Evolutionary conservation across 1,140 invertebrate species (phyloP), one percentile per base, ranked within the genome.

Genomic region (Brachionus koreanus): DNA sequence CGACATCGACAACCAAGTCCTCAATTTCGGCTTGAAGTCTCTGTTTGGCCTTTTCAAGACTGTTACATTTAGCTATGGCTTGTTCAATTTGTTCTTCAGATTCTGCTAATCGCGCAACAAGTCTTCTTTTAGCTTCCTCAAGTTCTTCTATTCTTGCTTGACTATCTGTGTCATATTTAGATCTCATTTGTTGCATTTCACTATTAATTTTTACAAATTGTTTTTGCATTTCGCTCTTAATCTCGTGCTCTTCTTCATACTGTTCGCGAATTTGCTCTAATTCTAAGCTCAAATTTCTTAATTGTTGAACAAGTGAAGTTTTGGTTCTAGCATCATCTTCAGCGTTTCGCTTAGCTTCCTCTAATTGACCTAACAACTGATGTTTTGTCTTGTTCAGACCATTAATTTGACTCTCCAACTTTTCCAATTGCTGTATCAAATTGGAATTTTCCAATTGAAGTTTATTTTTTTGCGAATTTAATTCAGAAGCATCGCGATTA

Each of bases 201-300:
- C 94, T 95, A 87, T 98, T 98, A 84, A 95, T 94, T 91, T 98
- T 98, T 92, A 94, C 95, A 84, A 99, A 91, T 89, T 98, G 96
- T 87, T 97, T 92, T 89, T 98, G 96, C 83, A 92, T 84, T 83
- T 92, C 91, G 74, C 86, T 84, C 84, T 89, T 89, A 82, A 85
- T 86, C 83, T 90, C 90, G 88, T 98, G 95, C 89, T 99, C 97
- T 88, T 99, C 97, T 84, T 98, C 94, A 10, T 91, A 84, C 89
- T 97, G 94, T 89, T 98, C 97, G 85, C 95, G 93, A 87, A 98
- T 92, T 91, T 94, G 94, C 89, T 98, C 97, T 87, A 98, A 90
- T 89, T 99, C 97, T 91, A 98, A 94, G 89, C 97, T 95, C 89
- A 98, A 90, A 91, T 98, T 99, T 82, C 90, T 88, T 77, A 89